Conservation (phyloP, 2,797 vertebrate genomes). For the Todus mexicanus region DNA sequence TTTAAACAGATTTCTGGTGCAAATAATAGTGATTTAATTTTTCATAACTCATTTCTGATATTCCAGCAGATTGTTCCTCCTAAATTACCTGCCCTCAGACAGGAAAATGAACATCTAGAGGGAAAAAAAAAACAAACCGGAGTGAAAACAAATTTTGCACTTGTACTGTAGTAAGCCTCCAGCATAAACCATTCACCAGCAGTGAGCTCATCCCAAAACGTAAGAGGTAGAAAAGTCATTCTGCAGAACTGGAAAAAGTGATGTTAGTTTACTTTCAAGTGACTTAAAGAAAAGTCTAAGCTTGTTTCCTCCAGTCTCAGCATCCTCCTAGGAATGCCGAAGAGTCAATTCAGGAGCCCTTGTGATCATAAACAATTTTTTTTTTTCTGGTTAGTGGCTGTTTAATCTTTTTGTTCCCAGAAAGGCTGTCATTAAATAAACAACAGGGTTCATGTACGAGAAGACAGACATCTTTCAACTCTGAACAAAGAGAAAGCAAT, state of each 20-base stretch:
- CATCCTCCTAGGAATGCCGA: not conserved
- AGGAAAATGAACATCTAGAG: not conserved
- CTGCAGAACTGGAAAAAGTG: slow-evolving; percentile 33
- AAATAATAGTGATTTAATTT: not conserved
- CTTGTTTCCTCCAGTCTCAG: not conserved
- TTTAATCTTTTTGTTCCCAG: slow-evolving; percentile 12
- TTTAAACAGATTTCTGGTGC: not conserved
- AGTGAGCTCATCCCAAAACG: not conserved
- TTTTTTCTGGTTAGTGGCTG: not conserved
- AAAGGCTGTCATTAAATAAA: slow-evolving; percentile 41
- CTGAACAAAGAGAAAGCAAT: not conserved
- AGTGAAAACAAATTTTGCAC: not conserved
- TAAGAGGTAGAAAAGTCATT: not conserved
- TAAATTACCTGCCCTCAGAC: not conserved
- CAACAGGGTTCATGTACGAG: not conserved
- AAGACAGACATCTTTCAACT: not conserved
- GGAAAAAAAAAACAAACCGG: not conserved
- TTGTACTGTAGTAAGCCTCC: not conserved
- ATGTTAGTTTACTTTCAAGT: not conserved
- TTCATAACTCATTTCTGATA: not conserved
- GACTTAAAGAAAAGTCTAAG: not conserved
- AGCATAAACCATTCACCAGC: slow-evolving; percentile 1
- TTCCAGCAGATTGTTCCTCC: not conserved
- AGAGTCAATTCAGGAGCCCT: not conserved
- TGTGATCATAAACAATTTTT: not conserved